Evolutionary conservation across 2,113 vertebrate species (phyloP), one percentile per base, ranked within the genome.

Genomic region (Chlamydotis undulata): DNA sequence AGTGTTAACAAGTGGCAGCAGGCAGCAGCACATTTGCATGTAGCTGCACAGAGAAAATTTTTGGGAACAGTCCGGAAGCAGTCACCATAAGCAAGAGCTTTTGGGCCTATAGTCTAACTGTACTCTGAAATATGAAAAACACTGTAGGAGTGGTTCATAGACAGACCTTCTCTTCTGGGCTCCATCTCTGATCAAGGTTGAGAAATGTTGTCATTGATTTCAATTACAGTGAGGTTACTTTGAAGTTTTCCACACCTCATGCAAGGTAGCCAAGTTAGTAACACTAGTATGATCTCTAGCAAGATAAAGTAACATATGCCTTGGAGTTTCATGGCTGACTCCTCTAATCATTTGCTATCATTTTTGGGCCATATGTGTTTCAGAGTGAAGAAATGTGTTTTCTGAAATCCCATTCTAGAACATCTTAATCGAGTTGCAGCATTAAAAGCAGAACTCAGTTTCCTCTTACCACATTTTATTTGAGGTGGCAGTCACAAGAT

Each of bases 231-330:
- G 31, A n/a, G 3, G 6, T 55, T 87, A 35, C 56, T 53, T 35
- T 17, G 22, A 10, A 0, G 1, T 53, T 65, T 70, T 82, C n/a
- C 22, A 45, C 3, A 26, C 2, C 10, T 80, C 13, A 56, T 29
- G 6, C 10, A 33, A 39, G 11, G 35, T 10, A 12, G 6, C 1
- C 4, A n/a, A 18, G 7, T 41, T 3, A 6, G 9, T 56, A 60
- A 19, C 13, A n/a, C 12, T 53, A 43, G 5, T 45, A 22, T 61
- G 24, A 14, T 41, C 2, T 8, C 26, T 28, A 19, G 47, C 4
- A 87, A 89, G 68, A 22, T 9, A 87, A 94, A 67, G 10, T 35
- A 60, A 49, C 7, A 26, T 9, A 1, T 7, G 45, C 2, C 7
- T 35, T n/a, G 52, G 12, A 41, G 23, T 3, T 3, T 53, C 25